Base-by-base conservation (phyloP, 2,888 invertebrate species). In the Zygogramma bicolorata region DNA sequence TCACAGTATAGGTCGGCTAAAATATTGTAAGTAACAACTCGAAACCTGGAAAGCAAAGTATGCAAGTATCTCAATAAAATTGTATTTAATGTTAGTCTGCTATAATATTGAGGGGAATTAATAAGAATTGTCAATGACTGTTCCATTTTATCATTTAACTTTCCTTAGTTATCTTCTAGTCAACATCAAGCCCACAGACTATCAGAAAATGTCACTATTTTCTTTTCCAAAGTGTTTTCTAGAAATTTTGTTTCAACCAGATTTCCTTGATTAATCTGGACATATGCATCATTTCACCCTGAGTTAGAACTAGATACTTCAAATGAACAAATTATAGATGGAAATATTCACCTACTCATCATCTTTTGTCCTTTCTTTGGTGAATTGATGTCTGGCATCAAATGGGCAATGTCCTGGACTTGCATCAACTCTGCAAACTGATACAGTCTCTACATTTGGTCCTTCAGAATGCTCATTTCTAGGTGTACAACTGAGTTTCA, bases 1-100 rank as follows among this genome's bases (percentile, higher is more conserved):
- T 97, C 95, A 74, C 97, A 94, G 86, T 98, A 99, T 27, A 94
- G 86, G 88, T 97, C 95, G 3, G 98, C 98, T 79, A 99, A 88
- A 79, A 98, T 92, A 85, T 98, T 98, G 84, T 98, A 98, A 0
- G 93, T 91, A 3, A 96, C 91, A 73, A 97, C 91, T 61, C 98
- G 90, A 81, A 96, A 81, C 53, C 82, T 82, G 66, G 18, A 77
- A 76, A 29, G 29, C 53, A 65, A 8, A 70, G 68, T 66, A 31
- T 53, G n/a, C n/a, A n/a, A 60, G 65, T 60, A 46, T 25, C 10
- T 65, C 29, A 58, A 58, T 34, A 63, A 31, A 1, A 34, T 8
- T 1, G n/a, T n/a, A n/a, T n/a, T n/a, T n/a, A n/a, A n/a, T n/a
- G n/a, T n/a, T n/a, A n/a, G n/a, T n/a, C n/a, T n/a, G n/a, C n/a